Evolutionary conservation across 2,888 invertebrate genomes (phyloP).

Genomic region (Rotaria sp.): DNA sequence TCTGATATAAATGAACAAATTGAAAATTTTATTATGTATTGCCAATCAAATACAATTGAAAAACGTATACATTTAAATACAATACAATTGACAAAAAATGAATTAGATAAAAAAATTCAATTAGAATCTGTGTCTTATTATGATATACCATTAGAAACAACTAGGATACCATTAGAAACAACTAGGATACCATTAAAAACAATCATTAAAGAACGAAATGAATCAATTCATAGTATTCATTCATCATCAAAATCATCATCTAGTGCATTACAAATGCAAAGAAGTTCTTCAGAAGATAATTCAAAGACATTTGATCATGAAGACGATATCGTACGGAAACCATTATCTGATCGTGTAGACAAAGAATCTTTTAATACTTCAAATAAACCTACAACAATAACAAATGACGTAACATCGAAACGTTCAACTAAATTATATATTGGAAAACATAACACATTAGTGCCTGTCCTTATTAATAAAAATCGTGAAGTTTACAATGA

Average conservation of each 20-base stretch:
- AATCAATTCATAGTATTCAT: neutral
- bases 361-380: neutral
- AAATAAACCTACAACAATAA: neutral
- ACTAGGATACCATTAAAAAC: neutral
- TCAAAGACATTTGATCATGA: neutral
- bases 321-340: too few species aligned
- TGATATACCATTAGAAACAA: neutral
- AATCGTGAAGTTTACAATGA: neutral
- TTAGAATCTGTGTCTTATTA: neutral
- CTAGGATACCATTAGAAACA: neutral
- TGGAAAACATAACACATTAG: neutral
- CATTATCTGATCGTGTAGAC: neutral
- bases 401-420: neutral
- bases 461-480: neutral
- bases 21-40: neutral
- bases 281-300: neutral
- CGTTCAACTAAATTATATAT: neutral
- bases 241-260: neutral
- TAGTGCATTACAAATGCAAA: accelerated
- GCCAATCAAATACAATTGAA: neutral
- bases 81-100: neutral
- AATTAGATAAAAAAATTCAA: neutral
- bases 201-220: neutral
- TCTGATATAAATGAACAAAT: neutral
- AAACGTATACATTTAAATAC: neutral